Evolutionary conservation across 2,113 vertebrate species (phyloP), one percentile per base, ranked within the genome.

Genomic region (Oplegnathus fasciatus): DNA sequence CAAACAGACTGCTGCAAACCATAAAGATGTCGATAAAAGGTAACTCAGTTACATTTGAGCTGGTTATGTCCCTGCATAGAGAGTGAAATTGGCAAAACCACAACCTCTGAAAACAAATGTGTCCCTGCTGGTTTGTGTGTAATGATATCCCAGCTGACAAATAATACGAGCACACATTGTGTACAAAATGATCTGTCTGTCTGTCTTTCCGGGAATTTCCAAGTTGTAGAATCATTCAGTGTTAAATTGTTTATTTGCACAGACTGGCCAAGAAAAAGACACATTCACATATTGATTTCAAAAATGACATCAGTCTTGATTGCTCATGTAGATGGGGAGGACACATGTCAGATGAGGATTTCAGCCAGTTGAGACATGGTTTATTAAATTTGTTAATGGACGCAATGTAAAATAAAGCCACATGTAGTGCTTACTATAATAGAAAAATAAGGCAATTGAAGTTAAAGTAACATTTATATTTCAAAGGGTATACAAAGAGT

Each of bases 281-380:
- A 70, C 40, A 71, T 48, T 79, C 11, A 44, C 18, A 54, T 55
- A 62, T 75, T 32, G 71, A 54, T 72, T 61, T 40, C 32, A 48
- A 69, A 75, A 15, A 71, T 40, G 6, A 30, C 66, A 80, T 80
- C 67, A 60, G 54, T 68, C 11, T n/a, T 14, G 40, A 42, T 15
- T 30, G 50, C 34, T 67, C 48, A 79, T 77, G 42, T 61, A 55
- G 64, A 64, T 30, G 15, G 52, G 55, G 70, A 80, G 22, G n/a
- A 71, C 64, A 48, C 40, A 37, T 28, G 82, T 84, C 61, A 55
- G 80, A 75, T 78, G 64, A 84, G 44, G 61, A 73, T 78, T 80
- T 69, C 9, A 17, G 32, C 65, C 14, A 61, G 74, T 2, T 15
- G 42, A 80, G n/a, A 76, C 24, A 32, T 22, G 28, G 42, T 71